Conservation (phyloP, 2,888 invertebrate species). For the Anoplius nigerrimus region DNA sequence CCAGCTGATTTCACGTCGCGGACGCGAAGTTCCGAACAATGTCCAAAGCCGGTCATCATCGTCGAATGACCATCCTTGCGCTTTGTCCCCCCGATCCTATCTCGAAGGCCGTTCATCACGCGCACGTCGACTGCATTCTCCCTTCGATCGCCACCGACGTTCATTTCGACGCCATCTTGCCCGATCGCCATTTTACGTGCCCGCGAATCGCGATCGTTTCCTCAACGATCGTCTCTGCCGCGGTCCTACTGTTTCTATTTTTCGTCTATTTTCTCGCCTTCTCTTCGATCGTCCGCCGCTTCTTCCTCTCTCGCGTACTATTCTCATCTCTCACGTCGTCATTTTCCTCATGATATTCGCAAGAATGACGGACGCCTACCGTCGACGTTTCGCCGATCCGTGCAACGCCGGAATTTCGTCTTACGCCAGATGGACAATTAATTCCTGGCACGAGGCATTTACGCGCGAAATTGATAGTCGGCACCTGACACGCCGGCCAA, state of each 20-base stretch:
- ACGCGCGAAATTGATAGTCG: constrained; percentile 62
- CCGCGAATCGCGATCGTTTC: neutral
- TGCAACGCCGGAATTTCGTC: constrained; percentile 19
- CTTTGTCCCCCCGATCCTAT: too few species aligned
- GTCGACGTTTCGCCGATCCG: constrained; percentile 1
- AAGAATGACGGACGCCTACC: neutral
- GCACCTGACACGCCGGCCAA: constrained; percentile 54
- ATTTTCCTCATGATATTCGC: neutral
- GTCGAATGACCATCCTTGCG: too few species aligned
- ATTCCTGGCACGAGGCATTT: constrained; percentile 53
- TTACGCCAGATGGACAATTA: constrained; percentile 56
- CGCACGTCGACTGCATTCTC: too few species aligned
- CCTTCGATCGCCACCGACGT: too few species aligned
- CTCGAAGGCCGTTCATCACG: too few species aligned
- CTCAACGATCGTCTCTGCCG: neutral
- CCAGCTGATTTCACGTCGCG: too few species aligned
- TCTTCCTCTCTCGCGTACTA: neutral
- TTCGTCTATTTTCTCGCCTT: too few species aligned
- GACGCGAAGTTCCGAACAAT: too few species aligned
- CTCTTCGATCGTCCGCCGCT: too few species aligned
- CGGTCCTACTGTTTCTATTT: too few species aligned
- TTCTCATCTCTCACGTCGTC: neutral
- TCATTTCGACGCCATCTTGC: constrained; percentile 4
- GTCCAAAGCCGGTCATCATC: too few species aligned
- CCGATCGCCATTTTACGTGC: constrained; percentile 9